Conservation (phyloP, 2,888 invertebrate species). For the Nymphalis c-album region DNA sequence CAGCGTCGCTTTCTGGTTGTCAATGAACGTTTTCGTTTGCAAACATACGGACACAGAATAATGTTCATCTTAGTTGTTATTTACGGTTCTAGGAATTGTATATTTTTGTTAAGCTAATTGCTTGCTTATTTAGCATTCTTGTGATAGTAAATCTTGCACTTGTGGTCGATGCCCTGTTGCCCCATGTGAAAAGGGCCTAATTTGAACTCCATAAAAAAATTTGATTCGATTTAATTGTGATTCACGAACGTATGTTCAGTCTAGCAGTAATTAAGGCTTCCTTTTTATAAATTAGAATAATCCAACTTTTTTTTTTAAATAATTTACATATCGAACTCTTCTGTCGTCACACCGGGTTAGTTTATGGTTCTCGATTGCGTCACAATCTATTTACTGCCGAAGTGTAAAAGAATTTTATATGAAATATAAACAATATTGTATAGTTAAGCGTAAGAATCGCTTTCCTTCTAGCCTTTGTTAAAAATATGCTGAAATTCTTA, state of each 20-base stretch:
- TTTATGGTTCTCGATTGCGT: not conserved
- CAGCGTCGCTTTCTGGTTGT: no score
- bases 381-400: not conserved
- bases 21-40: no score
- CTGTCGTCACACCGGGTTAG: constrained; percentile 4
- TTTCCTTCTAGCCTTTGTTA: constrained; percentile 8
- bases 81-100: no score
- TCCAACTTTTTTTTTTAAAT: not conserved
- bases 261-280: constrained; percentile 7
- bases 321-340: constrained; percentile 5
- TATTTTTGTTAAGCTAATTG: no score
- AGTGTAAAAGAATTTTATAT: not conserved
- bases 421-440: not conserved
- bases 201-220: not conserved
- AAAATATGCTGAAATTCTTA: not conserved
- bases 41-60: no score
- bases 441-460: not conserved
- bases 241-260: constrained; percentile 4
- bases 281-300: constrained; percentile 11
- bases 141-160: no score
- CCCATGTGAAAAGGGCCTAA: no score
- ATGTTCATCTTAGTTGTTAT: no score
- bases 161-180: no score
- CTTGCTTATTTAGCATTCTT: no score
- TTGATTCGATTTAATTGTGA: not conserved